Evolutionary conservation across 2,888 invertebrate species (phyloP).

Genomic region (Mactromeris polynyma): DNA sequence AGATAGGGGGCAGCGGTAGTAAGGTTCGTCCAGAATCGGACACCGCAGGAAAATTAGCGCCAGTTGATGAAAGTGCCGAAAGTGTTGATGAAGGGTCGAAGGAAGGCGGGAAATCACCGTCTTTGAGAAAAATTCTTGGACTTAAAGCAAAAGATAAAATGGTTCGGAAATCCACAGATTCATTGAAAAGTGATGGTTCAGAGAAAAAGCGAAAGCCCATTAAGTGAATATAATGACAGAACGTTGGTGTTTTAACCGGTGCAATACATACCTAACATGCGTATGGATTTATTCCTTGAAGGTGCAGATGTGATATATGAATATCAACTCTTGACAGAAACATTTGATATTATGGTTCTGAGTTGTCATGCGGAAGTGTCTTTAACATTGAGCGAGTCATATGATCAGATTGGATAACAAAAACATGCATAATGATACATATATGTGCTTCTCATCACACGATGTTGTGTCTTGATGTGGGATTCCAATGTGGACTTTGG

Average conservation of each 20-base stretch:
- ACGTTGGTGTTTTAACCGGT: conserved; percentile 10
- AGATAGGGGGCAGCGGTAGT: conserved; percentile 63
- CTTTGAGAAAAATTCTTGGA: conserved; percentile 78
- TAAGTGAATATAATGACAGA: conserved; percentile 54
- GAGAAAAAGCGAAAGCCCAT: conserved; percentile 66
- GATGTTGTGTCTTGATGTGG: neutral
- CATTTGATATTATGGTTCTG: neutral
- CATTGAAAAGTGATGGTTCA: conserved; percentile 63
- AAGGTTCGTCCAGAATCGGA: conserved; percentile 64
- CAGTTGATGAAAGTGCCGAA: conserved; percentile 62
- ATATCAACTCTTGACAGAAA: neutral
- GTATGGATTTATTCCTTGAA: neutral
- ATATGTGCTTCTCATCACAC: neutral
- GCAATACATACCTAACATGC: conserved; percentile 26
- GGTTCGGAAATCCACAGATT: conserved; percentile 69
- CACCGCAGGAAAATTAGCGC: conserved; percentile 58
- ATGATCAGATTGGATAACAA: neutral
- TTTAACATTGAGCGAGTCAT: neutral
- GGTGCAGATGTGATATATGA: neutral
- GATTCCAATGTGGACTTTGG: neutral
- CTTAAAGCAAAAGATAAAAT: conserved; percentile 77
- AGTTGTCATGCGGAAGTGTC: neutral
- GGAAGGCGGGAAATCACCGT: conserved; percentile 75
- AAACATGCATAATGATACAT: conserved; percentile 6
- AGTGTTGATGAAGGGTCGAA: conserved; percentile 59